Base-by-base conservation (phyloP, 2,113 vertebrate genomes). In the Romanogobio albipinnatus region DNA sequence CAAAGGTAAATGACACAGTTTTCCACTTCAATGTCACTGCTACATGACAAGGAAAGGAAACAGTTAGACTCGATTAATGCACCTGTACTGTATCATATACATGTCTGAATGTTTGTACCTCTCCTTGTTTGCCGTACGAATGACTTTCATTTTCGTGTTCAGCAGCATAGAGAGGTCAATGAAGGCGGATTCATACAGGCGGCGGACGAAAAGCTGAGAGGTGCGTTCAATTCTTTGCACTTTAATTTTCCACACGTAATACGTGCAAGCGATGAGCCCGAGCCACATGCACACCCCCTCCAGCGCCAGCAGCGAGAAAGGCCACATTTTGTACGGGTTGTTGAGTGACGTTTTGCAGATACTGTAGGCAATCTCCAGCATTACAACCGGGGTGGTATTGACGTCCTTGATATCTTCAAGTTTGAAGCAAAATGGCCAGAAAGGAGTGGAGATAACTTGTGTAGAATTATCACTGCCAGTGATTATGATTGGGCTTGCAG, bases 221-320 rank as follows among this genome's bases (percentile, higher is more conserved):
- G 95, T 96, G 81, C 95, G 91, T 85, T 96, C 95, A 1, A 96
- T 96, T 26, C 94, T 92, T 78, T 95, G 95, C 66, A 96, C 91
- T 89, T 93, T 92, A 56, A 90, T 93, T 84, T 88, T 94, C 94
- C 94, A 96, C 33, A 96, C 93, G 3, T 94, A 94, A 87, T 93
- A 93, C 9, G 94, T 95, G 82, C 92, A 91, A 0, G 94, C 33
- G 68, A 95, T 15, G 0, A 95, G 90, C 3, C 93, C 95, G 0
- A 85, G 85, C 95, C 95, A 95, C 93, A 94, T 95, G 82, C 94
- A 95, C 9, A 93, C 2, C 19, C 94, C 95, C 84, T 94, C 93
- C 51, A 94, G 77, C 10, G 85, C 90, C 80, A 95, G 81, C 90
- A 95, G 91, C 14, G 76, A 66, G 89, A 95, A 93, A 33, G 94